Evolutionary conservation across 2,797 vertebrate genomes (phyloP).

Genomic region (Bradypodion pumilum): DNA sequence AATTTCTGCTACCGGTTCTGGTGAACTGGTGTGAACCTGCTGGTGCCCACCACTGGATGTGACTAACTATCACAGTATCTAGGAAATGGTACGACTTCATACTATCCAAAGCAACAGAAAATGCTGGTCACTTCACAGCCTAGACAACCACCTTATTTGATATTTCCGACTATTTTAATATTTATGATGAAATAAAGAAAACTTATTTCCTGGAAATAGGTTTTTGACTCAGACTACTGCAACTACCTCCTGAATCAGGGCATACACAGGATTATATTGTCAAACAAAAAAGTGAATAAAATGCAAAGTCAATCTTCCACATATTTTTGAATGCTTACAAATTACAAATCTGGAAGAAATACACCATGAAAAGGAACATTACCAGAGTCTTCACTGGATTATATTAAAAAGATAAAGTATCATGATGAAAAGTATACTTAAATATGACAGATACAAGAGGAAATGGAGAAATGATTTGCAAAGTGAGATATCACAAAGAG

Average conservation of each 20-base stretch:
- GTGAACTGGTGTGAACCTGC: no score
- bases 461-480: neutral
- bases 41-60: no score
- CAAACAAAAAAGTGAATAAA: constrained; percentile 31
- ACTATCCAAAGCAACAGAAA: no score
- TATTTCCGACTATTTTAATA: neutral
- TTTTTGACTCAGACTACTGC: neutral
- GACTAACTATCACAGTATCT: neutral
- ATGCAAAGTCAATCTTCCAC: neutral
- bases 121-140: neutral
- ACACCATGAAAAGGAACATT: neutral
- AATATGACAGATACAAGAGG: neutral
- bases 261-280: neutral
- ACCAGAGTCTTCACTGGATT: neutral
- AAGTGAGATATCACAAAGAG: neutral
- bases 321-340: neutral
- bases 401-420: neutral
- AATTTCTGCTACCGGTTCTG: no score
- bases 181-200: constrained; percentile 12
- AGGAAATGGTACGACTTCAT: no score
- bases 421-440: neutral
- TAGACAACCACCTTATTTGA: neutral
- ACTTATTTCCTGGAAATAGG: neutral
- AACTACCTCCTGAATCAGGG: neutral
- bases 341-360: neutral